Conservation (phyloP, 1,140 invertebrate genomes). For the silkworm (Bombyx mori) region ASM3026992v2 NC_085119.1:13279501-13280000, state of each 20-base stretch:
- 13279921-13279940: conserved; percentile 16
- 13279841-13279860: conserved; percentile 12
- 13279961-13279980: conserved; percentile 32
- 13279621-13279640: conserved; percentile 37
- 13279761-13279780: conserved; percentile 46
- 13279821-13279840: conserved; percentile 34
- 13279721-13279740: conserved; percentile 47
- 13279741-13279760: conserved; percentile 25
- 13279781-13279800: conserved; percentile 36
- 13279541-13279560: neutral
- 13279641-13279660: conserved; percentile 57
- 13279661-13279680: conserved; percentile 64
- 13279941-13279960: conserved; percentile 20
- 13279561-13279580: conserved; percentile 13
- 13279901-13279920: conserved; percentile 8
- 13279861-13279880: conserved; percentile 11
- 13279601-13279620: conserved; percentile 62
- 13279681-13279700: conserved; percentile 52
- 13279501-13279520: no score
- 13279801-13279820: conserved; percentile 27
- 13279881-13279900: neutral
- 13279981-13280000: conserved; percentile 25
- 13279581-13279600: conserved; percentile 23
- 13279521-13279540: no score
- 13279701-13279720: conserved; percentile 59